Evolutionary conservation across 2,888 invertebrate species (phyloP).

Genomic region (Anorthoa munda): DNA sequence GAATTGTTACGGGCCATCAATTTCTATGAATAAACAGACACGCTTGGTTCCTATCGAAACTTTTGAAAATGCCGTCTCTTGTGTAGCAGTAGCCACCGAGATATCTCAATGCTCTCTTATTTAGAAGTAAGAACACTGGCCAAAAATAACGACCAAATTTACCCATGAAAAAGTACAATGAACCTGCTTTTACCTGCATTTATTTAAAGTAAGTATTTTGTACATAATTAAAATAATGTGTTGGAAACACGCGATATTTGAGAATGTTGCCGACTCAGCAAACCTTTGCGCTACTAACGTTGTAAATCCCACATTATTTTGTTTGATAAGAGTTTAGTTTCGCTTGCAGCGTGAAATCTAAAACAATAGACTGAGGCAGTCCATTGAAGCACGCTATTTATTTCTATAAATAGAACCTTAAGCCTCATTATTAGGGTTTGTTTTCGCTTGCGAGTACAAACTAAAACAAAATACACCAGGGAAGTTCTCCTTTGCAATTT

Average conservation of each 20-base stretch:
- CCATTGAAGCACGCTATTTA: background rate
- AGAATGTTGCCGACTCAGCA: slow-evolving; percentile 31
- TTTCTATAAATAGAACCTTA: background rate
- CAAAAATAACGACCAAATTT: slow-evolving; percentile 10
- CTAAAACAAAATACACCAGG: slow-evolving; percentile 4
- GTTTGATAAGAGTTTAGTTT: slow-evolving; percentile 3
- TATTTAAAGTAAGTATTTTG: slow-evolving; percentile 19
- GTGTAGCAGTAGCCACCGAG: background rate
- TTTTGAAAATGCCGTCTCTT: background rate
- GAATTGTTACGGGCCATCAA: background rate
- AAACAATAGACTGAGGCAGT: slow-evolving; percentile 6
- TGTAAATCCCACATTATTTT: background rate
- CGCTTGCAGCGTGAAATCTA: background rate
- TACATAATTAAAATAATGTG: slow-evolving; percentile 42
- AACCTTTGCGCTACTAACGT: background rate
- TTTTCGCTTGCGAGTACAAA: slow-evolving; percentile 14
- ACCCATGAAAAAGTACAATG: slow-evolving; percentile 32
- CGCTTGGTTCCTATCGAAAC: background rate
- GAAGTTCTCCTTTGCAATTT: slow-evolving; percentile 29
- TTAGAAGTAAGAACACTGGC: background rate
- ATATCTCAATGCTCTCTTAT: background rate
- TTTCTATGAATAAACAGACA: background rate
- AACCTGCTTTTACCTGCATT: slow-evolving; percentile 24
- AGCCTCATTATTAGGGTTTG: background rate
- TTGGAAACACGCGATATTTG: slow-evolving; percentile 38